Evolutionary conservation across 1,140 invertebrate genomes (phyloP).

Genomic region (Drosophila ficusphila): DNA sequence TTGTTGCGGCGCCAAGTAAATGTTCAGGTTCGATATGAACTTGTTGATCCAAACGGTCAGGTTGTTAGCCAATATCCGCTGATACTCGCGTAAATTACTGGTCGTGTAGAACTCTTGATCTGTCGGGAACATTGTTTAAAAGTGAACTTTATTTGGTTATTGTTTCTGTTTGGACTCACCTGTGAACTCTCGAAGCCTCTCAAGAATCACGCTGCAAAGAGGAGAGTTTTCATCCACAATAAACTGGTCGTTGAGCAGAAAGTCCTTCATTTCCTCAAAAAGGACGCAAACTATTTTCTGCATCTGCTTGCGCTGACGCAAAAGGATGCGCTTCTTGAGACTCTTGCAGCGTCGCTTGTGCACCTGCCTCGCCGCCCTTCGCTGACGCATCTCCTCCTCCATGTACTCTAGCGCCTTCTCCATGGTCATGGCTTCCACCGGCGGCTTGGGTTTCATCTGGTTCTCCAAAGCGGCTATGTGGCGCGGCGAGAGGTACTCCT

Average conservation of each 20-base stretch:
- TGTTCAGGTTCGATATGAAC: constrained; percentile 80
- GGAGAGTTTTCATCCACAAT: constrained; percentile 73
- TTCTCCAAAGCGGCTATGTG: constrained; percentile 52
- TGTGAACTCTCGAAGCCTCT: constrained; percentile 72
- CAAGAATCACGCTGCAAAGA: constrained; percentile 65
- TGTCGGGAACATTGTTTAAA: constrained; percentile 10
- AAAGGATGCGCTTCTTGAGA: constrained; percentile 60
- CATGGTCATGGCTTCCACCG: constrained; percentile 57
- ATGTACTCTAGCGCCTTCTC: constrained; percentile 70
- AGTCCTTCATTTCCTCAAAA: constrained; percentile 82
- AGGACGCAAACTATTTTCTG: constrained; percentile 75
- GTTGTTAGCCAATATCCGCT: constrained; percentile 74
- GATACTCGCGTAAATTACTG: constrained; percentile 73
- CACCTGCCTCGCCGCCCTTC: constrained; percentile 39
- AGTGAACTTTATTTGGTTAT: too few relatives aligned
- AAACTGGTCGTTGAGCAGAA: constrained; percentile 75
- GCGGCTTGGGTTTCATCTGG: constrained; percentile 59
- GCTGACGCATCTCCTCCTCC: constrained; percentile 69
- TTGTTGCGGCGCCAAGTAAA: constrained; percentile 64
- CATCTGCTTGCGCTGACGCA: constrained; percentile 74
- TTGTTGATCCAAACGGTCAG: constrained; percentile 83
- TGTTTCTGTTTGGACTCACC: constrained; percentile 46
- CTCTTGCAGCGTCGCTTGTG: constrained; percentile 55
- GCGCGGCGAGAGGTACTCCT: constrained; percentile 35
- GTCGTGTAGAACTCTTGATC: constrained; percentile 80